Evolutionary conservation across 2,113 vertebrate species (phyloP), one percentile per base, ranked within the genome.

Genomic region (Crocuta crocuta): DNA sequence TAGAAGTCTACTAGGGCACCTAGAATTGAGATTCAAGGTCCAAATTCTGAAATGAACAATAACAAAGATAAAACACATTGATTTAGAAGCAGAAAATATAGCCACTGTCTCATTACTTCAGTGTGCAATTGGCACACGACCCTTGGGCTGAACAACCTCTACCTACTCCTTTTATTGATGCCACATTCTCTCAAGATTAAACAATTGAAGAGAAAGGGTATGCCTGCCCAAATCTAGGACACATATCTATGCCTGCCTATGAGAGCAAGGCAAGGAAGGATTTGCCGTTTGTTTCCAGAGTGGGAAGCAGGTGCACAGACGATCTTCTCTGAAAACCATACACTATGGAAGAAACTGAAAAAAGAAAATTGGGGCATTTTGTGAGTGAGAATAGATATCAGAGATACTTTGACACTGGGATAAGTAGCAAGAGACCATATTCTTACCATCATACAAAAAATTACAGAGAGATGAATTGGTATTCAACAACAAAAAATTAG

Each of bases 31-130:
- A 94, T 48, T 87, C 70, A 7, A 87, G 39, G 43, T 65, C 48
- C 15, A 43, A 9, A 35, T 87, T 88, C 48, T 82, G 39, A 91
- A 87, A 70, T 70, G 48, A 53, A 82, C 33, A 81, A 55, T 82
- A 91, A 63, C 3, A 61, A 83, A 83, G 28, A 6, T 45, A 63
- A 93, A 48, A 61, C 5, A 58, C 68, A 21, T 50, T 81, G 35
- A 76, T 93, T 73, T 93, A 35, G 73, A 93, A 48, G 66, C 35
- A 66, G 86, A 86, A 86, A 90, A 33, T 35, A 70, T 28, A 92
- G 43, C 35, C 83, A 13, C 39, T 53, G n/a, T 45, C 94, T 90
- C 48, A 16, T 28, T 61, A 63, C 12, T 55, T 33, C 43, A 88
- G 39, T 28, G n/a, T 83, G 43, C 31, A 78, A 7, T 45, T 7